Percentiles rank a stretch among this genome's conserved stretches.
These are phyloP conservation scores for Hermaeophaga mercurialis DNA, from an alignment of 2,888 invertebrate species.

Conservation along the genomic window DNA sequence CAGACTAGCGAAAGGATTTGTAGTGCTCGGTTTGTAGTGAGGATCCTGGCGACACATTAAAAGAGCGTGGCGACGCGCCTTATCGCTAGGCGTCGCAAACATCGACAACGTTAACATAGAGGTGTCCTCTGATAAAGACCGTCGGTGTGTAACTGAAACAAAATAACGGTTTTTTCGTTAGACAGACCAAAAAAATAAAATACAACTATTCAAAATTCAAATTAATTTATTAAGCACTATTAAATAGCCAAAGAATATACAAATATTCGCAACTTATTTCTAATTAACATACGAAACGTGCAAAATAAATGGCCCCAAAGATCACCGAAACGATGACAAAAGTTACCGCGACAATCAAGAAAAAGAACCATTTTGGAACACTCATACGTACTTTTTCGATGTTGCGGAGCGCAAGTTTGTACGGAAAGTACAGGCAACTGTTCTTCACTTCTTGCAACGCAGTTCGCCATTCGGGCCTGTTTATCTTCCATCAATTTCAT, in stretches of 20 bases:
- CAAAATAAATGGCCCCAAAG: background rate
- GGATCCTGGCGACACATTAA: constrained; percentile 85
- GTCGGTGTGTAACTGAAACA: constrained; percentile 66
- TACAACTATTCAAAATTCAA: background rate
- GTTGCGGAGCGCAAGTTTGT: constrained; percentile 49
- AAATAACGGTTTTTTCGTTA: background rate
- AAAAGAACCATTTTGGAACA: constrained; percentile 11
- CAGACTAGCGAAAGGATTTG: constrained; percentile 76
- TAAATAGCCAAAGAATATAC: background rate
- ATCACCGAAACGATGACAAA: constrained; percentile 4
- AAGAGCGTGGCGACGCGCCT: constrained; percentile 73
- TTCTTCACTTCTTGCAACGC: constrained; percentile 59
- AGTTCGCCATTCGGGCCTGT: constrained; percentile 46
- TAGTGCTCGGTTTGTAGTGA: constrained; percentile 74
- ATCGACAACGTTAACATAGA: constrained; percentile 65
- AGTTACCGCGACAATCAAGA: background rate
- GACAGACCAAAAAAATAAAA: background rate
- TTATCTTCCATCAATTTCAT: constrained; percentile 49
- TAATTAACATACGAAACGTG: background rate
- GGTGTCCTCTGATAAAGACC: constrained; percentile 75
- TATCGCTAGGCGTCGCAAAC: constrained; percentile 72
- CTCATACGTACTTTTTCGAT: constrained; percentile 50
- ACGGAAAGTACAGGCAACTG: constrained; percentile 52
- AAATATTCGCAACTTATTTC: constrained; percentile 3
- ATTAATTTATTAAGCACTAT: background rate